A percentile compares a stretch with the other conserved stretches of the same genome.
phyloP scores from a whole-genome alignment of 2,113 vertebrate species.

The Balaenoptera acutorostrata region DNA sequence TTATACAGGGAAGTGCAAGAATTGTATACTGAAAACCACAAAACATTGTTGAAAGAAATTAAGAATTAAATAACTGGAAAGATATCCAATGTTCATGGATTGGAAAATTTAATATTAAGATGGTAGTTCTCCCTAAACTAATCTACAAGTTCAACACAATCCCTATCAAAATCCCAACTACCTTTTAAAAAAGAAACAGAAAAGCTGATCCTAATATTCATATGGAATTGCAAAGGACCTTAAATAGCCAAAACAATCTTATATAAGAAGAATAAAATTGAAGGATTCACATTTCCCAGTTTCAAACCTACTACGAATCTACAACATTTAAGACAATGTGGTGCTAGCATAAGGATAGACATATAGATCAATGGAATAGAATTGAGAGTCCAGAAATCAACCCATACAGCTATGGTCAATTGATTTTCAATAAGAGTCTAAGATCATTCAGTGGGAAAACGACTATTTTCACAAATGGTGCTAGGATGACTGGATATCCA shows the following conservation, averaged over 20 bases:
- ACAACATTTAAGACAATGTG: not conserved
- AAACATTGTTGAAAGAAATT: not conserved
- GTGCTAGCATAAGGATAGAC: not conserved
- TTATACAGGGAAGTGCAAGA: not conserved
- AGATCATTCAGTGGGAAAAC: not conserved
- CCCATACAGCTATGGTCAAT: not conserved
- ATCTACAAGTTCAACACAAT: not conserved
- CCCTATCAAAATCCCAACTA: not conserved
- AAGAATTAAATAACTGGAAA: not conserved
- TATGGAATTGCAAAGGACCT: not conserved
- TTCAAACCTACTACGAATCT: not conserved
- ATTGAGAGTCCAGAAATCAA: not conserved
- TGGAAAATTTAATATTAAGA: not conserved
- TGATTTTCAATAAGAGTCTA: not conserved
- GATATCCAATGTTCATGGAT: not conserved
- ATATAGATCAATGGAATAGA: not conserved
- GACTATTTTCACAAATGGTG: not conserved
- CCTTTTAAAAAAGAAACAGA: not conserved
- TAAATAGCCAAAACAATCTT: not conserved
- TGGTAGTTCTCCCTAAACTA: not conserved
- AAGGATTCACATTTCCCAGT: not conserved
- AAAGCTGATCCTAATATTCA: not conserved
- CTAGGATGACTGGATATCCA: not conserved
- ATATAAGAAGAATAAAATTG: not conserved
- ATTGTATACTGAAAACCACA: not conserved